phyloP scores from a whole-genome alignment of 2,797 vertebrate genomes.

The Atherinosoma microstoma region DNA sequence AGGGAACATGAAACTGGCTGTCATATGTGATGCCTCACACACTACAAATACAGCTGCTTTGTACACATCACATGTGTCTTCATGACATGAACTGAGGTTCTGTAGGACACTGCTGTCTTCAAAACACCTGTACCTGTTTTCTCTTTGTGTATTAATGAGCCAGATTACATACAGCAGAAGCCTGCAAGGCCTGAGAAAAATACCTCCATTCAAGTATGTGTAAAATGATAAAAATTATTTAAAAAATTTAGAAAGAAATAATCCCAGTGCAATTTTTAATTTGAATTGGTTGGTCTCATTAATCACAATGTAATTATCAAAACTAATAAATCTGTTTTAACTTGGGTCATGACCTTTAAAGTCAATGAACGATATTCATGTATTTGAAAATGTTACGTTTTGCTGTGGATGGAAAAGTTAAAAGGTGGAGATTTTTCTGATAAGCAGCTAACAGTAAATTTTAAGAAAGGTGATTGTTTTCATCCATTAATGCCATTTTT shows the following conservation, averaged over 20 bases:
- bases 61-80: slow-evolving; percentile 10
- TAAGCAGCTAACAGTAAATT: no score
- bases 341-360: neutral
- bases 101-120: neutral
- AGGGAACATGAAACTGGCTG: slow-evolving; percentile 49
- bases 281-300: neutral
- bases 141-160: neutral
- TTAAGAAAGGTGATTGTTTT: neutral
- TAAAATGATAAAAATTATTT: neutral
- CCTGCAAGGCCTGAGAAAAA: neutral
- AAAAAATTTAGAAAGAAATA: no score
- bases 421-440: neutral
- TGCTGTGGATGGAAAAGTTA: neutral
- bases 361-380: neutral
- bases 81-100: neutral
- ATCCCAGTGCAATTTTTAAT: neutral
- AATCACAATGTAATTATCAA: neutral
- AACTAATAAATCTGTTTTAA: neutral
- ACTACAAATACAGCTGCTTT: slow-evolving; percentile 19
- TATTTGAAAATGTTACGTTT: neutral
- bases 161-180: neutral
- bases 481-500: neutral
- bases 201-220: neutral
- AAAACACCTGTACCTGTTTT: slow-evolving; percentile 7
- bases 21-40: slow-evolving; percentile 29